A percentile compares a stretch with the other conserved stretches of the same genome.
These are phyloP conservation scores for Laterallus jamaicensis DNA, from an alignment of 2,113 vertebrate genomes.

Conservation along the genomic window DNA sequence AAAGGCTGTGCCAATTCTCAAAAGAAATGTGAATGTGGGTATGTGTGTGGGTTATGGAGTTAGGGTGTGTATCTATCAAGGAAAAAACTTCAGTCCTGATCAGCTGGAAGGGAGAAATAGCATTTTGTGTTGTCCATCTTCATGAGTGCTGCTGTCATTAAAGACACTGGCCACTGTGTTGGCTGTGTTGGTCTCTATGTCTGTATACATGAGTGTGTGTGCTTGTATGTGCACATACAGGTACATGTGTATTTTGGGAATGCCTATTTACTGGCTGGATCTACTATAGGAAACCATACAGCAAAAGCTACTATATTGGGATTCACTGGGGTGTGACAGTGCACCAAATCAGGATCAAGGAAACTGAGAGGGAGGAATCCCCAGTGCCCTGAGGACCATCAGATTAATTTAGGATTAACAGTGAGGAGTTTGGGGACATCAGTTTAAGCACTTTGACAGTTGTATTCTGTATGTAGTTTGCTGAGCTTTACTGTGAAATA, in stretches of 20 bases:
- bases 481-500: not conserved
- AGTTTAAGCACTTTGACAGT: not conserved
- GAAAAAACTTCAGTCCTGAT: not conserved
- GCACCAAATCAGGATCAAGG: fast-evolving
- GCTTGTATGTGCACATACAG: fast-evolving
- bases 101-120: not conserved
- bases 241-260: not conserved
- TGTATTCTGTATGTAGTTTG: not conserved
- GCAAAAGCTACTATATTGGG: not conserved
- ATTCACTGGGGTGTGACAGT: not conserved
- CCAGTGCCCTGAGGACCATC: not conserved
- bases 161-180: not conserved
- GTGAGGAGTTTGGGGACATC: not conserved
- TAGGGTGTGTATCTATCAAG: not conserved
- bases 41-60: not conserved
- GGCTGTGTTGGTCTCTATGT: not conserved
- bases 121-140: not conserved
- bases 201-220: fast-evolving
- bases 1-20: not conserved
- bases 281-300: not conserved
- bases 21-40: not conserved
- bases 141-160: not conserved
- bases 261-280: not conserved
- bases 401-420: not conserved
- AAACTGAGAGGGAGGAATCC: not conserved